Evolutionary conservation across 2,797 vertebrate genomes (phyloP), one percentile per base, ranked within the genome.

Genomic region (Sebastes flavidus): DNA sequence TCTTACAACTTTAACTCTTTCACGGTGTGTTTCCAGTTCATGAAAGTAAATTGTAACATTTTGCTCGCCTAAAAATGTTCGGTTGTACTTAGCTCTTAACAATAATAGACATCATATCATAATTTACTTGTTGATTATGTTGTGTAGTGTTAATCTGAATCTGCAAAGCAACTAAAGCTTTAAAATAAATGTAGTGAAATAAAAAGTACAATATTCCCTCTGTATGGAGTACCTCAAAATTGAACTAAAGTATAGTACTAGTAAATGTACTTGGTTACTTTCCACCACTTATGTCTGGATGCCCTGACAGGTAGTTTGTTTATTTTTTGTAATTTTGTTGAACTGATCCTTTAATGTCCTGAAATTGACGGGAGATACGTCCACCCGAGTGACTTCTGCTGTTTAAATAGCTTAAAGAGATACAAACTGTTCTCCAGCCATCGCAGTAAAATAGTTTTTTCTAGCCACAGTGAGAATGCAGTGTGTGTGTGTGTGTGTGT

Each of bases 351-450:
- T 81, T 58, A 67, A 42, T 61, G 24, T 75, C 4, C 13, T 56
- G 22, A 61, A 25, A 27, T 4, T 55, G 16, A 29, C 0, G 0
- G 22, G 27, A 13, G 14, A 52, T 69, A 9, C 1, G 5, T 65
- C 52, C 59, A 20, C 67, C 59, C 24, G 2, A 63, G 32, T 54
- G 55, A 65, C 56, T 68, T 73, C 71, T 77, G 60, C 36, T 69
- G 81, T 87, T 83, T 82, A 91, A 92, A 87, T 82, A 92, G 52
- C 82, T 90, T 78, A 86, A 86, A 86, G 80, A 90, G 82, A 89
- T 90, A 84, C 78, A 87, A 88, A 88, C 70, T 81, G 80, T 91
- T 90, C 77, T 90, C 61, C 73, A 91, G 86, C 65, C 76, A 67
- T 84, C 1, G 68, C 87, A 80, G 81, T 93, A 88, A 90, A 91